These are phyloP conservation scores for Melitaea cinxia DNA, from an alignment of 1,140 invertebrate species.

Conservation along the genomic window DNA sequence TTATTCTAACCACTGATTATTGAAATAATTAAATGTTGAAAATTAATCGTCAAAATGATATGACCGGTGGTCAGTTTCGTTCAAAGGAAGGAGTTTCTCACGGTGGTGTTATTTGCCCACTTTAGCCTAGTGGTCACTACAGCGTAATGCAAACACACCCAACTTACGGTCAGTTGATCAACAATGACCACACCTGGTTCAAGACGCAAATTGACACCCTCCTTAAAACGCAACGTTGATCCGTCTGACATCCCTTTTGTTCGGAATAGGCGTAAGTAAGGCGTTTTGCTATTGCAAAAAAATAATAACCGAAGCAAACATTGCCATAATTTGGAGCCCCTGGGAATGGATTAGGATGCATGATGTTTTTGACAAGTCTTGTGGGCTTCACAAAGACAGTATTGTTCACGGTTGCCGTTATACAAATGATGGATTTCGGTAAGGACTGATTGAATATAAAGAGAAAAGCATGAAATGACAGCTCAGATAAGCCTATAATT, in stretches of 20 bases:
- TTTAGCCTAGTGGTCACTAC: no score
- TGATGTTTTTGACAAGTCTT: conserved; percentile 72
- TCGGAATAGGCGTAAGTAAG: conserved; percentile 57
- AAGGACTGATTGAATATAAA: conserved; percentile 41
- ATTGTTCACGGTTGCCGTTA: conserved; percentile 57
- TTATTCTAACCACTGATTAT: conserved; percentile 55
- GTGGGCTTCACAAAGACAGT: conserved; percentile 48
- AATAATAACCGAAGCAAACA: conserved; percentile 71
- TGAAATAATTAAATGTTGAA: conserved; percentile 56
- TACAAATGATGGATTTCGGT: conserved; percentile 52
- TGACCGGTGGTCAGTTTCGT: conserved; percentile 25
- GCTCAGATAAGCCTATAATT: conserved; percentile 7
- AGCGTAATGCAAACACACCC: conserved; percentile 62
- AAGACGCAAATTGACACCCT: conserved; percentile 66
- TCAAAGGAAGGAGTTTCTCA: conserved; percentile 29
- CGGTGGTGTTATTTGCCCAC: conserved; percentile 24
- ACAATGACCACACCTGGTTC: conserved; percentile 70
- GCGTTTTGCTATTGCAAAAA: conserved; percentile 53
- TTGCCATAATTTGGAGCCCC: conserved; percentile 68
- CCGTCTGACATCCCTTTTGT: conserved; percentile 66
- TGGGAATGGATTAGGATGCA: conserved; percentile 57
- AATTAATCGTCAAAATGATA: conserved; percentile 44
- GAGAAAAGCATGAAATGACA: conserved; percentile 3
- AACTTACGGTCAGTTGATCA: conserved; percentile 69
- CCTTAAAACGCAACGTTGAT: conserved; percentile 55